Evolutionary conservation across 2,113 vertebrate species (phyloP), one percentile per base, ranked within the genome.

Genomic region (Eurypyga helias): DNA sequence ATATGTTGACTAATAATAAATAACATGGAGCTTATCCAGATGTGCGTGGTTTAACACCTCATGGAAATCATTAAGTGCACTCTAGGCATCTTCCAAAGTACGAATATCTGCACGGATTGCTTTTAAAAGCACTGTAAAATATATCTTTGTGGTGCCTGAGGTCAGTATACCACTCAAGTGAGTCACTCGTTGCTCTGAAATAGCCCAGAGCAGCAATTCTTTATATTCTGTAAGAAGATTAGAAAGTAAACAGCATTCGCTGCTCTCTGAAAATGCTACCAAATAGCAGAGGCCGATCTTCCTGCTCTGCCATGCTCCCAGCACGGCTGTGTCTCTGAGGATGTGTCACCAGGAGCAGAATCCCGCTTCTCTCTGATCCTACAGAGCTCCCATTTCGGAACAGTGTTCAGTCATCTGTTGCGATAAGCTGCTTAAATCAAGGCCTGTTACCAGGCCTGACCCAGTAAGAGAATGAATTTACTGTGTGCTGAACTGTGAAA

Each of bases 401-500:
- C 61, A 57, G 55, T 5, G 2, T 83, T 94, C 48, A 60, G 64
- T 83, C 79, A 48, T 75, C 75, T 69, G 10, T 79, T 65, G 77
- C 26, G 15, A 28, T 96, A 89, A 95, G 89, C 86, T 45, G 86
- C 96, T 95, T 93, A 95, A 95, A 95, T 91, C 77, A 89, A 64
- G 1, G 28, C 94, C 36, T 61, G 36, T 92, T 95, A 36, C 69
- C 17, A 67, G 65, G 81, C 83, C 54, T 92, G 96, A 89, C 94
- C 77, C 49, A 93, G 86, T 91, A 85, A 94, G 89, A 76, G 83
- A 93, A 89, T 84, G 64, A 41, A 90, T 84, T 93, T 84, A 41
- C 55, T 46, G 67, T 48, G 51, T 4, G 2, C 60, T n/a, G 51
- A 90, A 64, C 88, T 88, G 70, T 83, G 92, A 87, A 34, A 84